Evolutionary conservation across 2,797 vertebrate species (phyloP).

Genomic region (Sandelia bainsii): DNA sequence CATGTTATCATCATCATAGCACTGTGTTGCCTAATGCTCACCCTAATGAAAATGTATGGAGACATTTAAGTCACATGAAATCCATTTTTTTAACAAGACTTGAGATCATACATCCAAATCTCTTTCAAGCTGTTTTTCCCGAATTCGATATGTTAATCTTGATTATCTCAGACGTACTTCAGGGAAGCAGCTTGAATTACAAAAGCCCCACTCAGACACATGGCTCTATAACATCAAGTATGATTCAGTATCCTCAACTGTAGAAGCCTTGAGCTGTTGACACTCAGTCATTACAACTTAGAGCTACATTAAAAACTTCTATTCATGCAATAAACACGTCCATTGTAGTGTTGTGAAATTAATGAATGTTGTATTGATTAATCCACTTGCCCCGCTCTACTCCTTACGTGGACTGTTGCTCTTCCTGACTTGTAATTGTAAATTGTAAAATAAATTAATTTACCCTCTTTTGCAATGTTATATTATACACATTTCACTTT

Average conservation of each 20-base stretch:
- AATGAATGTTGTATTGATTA: too few species aligned
- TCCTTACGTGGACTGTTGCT: too few species aligned
- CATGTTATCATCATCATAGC: conserved; percentile 48
- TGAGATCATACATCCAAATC: conserved; percentile 1
- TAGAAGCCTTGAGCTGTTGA: conserved; percentile 20
- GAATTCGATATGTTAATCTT: conserved; percentile 32
- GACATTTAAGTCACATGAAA: conserved; percentile 57
- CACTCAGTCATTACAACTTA: conserved; percentile 15
- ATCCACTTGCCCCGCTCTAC: too few species aligned
- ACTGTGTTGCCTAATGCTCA: conserved; percentile 28
- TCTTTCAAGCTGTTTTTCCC: background rate
- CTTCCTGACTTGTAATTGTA: too few species aligned
- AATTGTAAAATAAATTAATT: background rate
- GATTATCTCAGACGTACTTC: conserved; percentile 26
- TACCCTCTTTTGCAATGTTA: background rate
- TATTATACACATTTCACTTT: conserved; percentile 5
- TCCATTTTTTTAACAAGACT: conserved; percentile 34
- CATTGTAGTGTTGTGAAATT: too few species aligned
- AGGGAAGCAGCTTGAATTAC: conserved; percentile 12
- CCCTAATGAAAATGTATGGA: conserved; percentile 62
- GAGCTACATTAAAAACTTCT: conserved; percentile 10
- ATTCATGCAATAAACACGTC: background rate
- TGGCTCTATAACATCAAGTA: conserved; percentile 8
- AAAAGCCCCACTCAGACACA: conserved; percentile 9
- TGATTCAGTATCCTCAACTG: conserved; percentile 25